Conservation (phyloP, 2,888 invertebrate genomes). For the Pandemis corylana region DNA sequence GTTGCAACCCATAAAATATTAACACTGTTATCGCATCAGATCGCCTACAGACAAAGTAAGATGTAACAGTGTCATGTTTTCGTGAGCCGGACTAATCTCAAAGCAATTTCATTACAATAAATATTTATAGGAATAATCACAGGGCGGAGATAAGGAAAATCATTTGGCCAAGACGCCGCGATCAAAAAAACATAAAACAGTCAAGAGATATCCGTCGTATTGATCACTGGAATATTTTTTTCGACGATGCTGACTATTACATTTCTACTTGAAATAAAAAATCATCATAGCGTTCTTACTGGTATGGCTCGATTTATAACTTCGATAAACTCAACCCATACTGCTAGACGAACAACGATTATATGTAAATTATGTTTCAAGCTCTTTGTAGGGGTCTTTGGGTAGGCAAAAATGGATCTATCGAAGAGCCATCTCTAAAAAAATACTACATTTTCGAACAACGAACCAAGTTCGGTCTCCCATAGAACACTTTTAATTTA, state of each 20-base stretch:
- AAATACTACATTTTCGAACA: too few relatives aligned
- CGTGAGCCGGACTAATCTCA: not conserved
- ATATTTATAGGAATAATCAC: constrained; percentile 8
- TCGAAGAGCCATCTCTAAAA: too few relatives aligned
- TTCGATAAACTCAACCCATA: too few relatives aligned
- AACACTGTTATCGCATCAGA: not conserved
- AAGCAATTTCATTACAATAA: constrained; percentile 6
- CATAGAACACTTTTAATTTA: too few relatives aligned
- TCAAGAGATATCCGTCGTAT: not conserved
- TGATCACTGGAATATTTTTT: not conserved
- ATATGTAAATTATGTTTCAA: too few relatives aligned
- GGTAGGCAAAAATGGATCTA: too few relatives aligned
- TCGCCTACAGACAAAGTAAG: not conserved
- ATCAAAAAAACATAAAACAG: not conserved
- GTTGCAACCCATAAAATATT: not conserved
- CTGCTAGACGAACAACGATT: too few relatives aligned
- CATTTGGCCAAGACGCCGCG: not conserved
- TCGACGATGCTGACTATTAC: not conserved
- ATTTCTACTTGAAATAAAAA: not conserved
- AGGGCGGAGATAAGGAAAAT: not conserved
- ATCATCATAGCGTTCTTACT: too few relatives aligned
- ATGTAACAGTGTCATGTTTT: not conserved
- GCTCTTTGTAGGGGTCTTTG: too few relatives aligned
- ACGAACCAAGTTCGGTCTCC: too few relatives aligned
- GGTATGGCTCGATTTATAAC: too few relatives aligned